Percentiles rank a stretch among this genome's conserved stretches.
phyloP scores from a whole-genome alignment of 2,113 vertebrate species.

The Paedocypris sp. region DNA sequence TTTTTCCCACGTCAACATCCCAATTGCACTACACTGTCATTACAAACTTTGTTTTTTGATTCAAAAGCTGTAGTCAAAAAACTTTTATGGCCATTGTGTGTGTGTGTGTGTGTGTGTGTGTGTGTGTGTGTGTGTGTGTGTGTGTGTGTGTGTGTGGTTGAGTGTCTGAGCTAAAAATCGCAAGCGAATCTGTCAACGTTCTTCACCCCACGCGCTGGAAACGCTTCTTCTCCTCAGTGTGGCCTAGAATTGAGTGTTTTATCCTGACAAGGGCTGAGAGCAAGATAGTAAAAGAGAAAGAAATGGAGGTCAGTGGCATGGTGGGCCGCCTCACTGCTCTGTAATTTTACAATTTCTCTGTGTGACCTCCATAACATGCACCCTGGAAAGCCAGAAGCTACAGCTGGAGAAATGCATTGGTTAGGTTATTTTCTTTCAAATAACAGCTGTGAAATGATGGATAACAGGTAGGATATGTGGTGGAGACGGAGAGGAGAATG shows the following conservation, averaged over 20 bases:
- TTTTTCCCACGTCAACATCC: too few species aligned
- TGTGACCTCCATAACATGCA: not conserved
- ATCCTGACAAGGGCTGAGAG: not conserved
- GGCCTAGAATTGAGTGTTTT: not conserved
- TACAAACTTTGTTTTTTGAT: too few species aligned
- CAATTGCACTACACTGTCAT: too few species aligned
- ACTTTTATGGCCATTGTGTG: not conserved
- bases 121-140: constrained; percentile 9
- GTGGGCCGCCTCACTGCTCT: not conserved
- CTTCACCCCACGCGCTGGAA: not conserved
- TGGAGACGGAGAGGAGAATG: too few species aligned
- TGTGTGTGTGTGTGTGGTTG: not conserved
- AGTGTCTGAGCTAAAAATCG: too few species aligned
- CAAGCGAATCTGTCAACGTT: not conserved
- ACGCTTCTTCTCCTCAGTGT: not conserved
- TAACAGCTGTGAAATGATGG: not conserved
- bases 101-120: constrained; percentile 7
- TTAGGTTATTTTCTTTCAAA: not conserved
- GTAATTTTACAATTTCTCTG: constrained; percentile 1
- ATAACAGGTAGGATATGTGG: not conserved
- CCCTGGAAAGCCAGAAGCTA: not conserved
- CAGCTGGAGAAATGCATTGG: not conserved
- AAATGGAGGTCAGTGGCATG: not conserved
- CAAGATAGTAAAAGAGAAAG: not conserved
- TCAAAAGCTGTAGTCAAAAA: too few species aligned